Conservation (phyloP, 2,797 vertebrate genomes). For the Merluccius polli region DNA sequence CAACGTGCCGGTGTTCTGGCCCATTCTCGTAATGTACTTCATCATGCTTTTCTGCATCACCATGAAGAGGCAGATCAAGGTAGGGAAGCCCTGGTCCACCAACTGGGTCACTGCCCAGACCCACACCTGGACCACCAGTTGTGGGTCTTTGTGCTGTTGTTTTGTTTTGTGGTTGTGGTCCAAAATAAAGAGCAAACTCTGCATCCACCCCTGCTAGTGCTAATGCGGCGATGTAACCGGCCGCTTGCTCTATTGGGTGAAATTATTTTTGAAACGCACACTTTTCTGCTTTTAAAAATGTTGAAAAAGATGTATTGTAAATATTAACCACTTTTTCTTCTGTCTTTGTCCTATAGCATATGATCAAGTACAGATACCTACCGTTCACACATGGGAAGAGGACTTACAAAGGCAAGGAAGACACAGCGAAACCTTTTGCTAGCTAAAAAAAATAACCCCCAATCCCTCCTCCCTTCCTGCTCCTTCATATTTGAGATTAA, state of each 20-base stretch:
- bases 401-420: conserved; percentile 98
- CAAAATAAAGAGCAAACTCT: background rate
- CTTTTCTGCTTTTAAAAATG: background rate
- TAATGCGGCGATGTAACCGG: background rate
- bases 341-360: conserved; percentile 80
- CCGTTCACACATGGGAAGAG: conserved; percentile 99
- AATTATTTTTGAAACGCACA: background rate
- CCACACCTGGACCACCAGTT: too few species aligned
- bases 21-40: conserved; percentile 99
- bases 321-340: conserved; percentile 2
- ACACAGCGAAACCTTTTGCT: conserved; percentile 92
- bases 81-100: conserved; percentile 44
- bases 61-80: conserved; percentile 99
- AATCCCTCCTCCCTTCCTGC: conserved; percentile 25
- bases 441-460: conserved; percentile 79
- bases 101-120: background rate
- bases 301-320: background rate
- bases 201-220: background rate
- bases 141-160: background rate
- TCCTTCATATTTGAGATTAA: conserved; percentile 57
- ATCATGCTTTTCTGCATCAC: conserved; percentile 99
- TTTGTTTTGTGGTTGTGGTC: background rate
- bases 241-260: background rate
- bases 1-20: conserved; percentile 99
- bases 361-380: conserved; percentile 99